A percentile compares a stretch with the other conserved stretches of the same genome.
Evolutionary conservation across 2,113 vertebrate genomes (phyloP).

Genomic region (Chinchilla lanigera): DNA sequence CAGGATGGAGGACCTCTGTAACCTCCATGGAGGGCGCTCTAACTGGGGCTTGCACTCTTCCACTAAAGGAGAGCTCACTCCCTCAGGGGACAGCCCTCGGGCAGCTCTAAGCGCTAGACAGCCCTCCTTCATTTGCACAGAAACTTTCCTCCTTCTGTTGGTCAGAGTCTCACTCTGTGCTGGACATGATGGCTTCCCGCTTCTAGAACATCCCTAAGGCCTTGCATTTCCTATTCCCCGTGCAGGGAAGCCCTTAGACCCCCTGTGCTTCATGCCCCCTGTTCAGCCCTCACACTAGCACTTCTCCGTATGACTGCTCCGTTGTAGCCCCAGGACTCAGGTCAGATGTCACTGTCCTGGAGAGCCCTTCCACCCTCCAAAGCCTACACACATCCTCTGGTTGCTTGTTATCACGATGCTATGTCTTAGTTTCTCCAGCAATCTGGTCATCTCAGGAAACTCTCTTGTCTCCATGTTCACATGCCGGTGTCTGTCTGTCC

Average conservation of each 20-base stretch:
- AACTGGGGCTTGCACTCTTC: not conserved
- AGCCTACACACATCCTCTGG: not conserved
- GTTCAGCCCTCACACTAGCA: not conserved
- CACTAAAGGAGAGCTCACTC: not conserved
- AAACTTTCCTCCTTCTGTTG: not conserved
- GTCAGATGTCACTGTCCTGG: not conserved
- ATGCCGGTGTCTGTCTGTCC: not conserved
- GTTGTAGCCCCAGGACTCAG: not conserved
- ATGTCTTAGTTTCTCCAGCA: not conserved
- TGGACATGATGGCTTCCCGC: not conserved
- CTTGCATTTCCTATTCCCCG: not conserved
- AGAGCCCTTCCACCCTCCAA: not conserved
- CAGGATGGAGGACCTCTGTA: not conserved
- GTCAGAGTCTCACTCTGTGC: not conserved
- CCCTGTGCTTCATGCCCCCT: not conserved
- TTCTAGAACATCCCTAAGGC: conserved; percentile 14
- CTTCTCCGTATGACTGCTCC: not conserved
- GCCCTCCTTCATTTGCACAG: not conserved
- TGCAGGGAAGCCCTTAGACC: not conserved
- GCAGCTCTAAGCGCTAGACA: not conserved
- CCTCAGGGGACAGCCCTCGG: not conserved
- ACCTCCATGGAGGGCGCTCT: not conserved
- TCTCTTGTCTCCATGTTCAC: not conserved
- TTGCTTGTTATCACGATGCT: not conserved
- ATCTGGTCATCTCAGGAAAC: not conserved